phyloP scores from a whole-genome alignment of 2,888 invertebrate genomes.

The Camptogramma bilineatum region DNA sequence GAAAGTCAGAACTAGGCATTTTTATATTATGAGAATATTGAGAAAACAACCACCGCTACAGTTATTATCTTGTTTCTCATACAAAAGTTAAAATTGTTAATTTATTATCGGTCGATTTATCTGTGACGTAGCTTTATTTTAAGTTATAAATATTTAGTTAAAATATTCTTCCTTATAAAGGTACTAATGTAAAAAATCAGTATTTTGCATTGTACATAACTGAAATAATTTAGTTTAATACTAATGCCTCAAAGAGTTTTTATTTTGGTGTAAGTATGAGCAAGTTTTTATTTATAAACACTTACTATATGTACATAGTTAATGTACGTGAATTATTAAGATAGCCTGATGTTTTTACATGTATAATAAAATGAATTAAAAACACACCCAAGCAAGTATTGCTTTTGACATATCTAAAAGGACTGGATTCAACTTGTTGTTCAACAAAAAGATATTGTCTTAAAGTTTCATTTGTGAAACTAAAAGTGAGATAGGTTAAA shows the following conservation, averaged over 20 bases:
- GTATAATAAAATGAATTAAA: background rate
- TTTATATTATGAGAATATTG: constrained; percentile 1
- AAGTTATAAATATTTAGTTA: constrained; percentile 13
- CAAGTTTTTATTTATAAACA: constrained; percentile 9
- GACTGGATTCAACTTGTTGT: background rate
- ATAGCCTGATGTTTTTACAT: background rate
- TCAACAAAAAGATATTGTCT: background rate
- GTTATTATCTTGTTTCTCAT: background rate
- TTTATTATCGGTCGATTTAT: background rate
- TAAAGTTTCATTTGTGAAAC: constrained; percentile 10
- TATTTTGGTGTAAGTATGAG: background rate
- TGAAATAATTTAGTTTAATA: constrained; percentile 12
- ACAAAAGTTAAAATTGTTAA: background rate
- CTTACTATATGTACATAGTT: background rate
- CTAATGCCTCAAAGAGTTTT: constrained; percentile 16
- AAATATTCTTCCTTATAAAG: constrained; percentile 37
- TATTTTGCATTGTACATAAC: constrained; percentile 44
- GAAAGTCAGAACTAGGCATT: constrained; percentile 4
- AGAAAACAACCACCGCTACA: constrained; percentile 4
- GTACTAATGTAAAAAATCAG: constrained; percentile 50
- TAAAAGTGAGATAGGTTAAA: constrained; percentile 19
- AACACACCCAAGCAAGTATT: background rate
- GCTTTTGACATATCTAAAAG: background rate
- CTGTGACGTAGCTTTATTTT: constrained; percentile 1
- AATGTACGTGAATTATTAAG: background rate